Evolutionary conservation across 2,797 vertebrate genomes (phyloP).

Genomic region (Sandelia bainsii): DNA sequence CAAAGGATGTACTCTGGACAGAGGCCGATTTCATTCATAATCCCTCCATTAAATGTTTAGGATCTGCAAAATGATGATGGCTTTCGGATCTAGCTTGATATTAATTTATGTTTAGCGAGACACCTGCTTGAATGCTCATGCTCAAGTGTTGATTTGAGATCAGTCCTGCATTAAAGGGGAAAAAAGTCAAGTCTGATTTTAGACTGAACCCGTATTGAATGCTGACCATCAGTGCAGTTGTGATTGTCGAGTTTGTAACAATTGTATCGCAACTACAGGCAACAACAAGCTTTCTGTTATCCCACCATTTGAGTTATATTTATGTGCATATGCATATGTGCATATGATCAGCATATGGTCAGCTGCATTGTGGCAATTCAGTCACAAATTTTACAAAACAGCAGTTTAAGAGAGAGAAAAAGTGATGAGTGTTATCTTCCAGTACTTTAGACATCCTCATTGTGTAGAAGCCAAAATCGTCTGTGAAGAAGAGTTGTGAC

Average conservation of each 20-base stretch:
- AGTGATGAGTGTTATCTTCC: background rate
- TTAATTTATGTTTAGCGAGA: constrained; percentile 14
- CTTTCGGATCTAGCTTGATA: constrained; percentile 5
- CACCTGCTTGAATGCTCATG: constrained; percentile 19
- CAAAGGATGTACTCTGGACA: background rate
- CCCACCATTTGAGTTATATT: constrained; percentile 3
- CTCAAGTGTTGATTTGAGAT: background rate
- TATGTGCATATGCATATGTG: too few species aligned
- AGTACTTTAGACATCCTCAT: background rate
- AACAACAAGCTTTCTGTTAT: too few species aligned
- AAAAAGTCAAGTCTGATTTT: too few species aligned
- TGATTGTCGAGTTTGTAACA: too few species aligned
- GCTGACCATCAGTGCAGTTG: too few species aligned
- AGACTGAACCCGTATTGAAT: too few species aligned
- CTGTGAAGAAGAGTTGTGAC: background rate
- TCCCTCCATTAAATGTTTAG: constrained; percentile 2
- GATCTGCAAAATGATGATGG: constrained; percentile 25
- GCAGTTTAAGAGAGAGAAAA: background rate
- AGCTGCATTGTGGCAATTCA: background rate
- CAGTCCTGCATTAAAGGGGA: background rate
- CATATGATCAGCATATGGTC: too few species aligned
- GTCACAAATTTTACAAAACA: background rate
- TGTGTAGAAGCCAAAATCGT: constrained; percentile 2
- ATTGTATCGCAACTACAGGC: too few species aligned
- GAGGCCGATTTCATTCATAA: constrained; percentile 7